phyloP scores from a whole-genome alignment of 2,888 invertebrate species.

The Caenorhabditis wallacei region DNA sequence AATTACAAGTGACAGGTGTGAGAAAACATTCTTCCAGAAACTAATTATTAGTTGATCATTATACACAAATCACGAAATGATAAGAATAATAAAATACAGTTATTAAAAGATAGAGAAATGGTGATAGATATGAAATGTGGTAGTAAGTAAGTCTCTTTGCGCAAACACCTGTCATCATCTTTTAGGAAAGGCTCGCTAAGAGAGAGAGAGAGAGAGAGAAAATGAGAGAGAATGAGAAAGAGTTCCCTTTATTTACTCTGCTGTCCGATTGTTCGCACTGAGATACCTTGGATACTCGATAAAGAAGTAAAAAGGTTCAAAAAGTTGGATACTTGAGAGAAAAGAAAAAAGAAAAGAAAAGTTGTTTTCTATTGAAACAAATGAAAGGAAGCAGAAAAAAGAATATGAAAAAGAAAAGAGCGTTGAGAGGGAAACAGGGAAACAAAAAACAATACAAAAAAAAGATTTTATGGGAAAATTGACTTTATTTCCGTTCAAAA shows the following conservation, averaged over 20 bases:
- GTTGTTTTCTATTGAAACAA: slow-evolving; percentile 45
- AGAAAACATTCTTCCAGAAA: slow-evolving; percentile 3
- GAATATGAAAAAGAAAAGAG: neutral
- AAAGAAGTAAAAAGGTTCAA: slow-evolving; percentile 44
- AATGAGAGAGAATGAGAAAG: too few species aligned
- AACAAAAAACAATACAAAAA: slow-evolving; percentile 11
- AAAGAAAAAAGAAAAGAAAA: slow-evolving; percentile 3
- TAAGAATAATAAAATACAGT: slow-evolving; percentile 19
- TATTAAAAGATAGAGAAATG: slow-evolving; percentile 6
- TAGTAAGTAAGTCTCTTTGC: slow-evolving; percentile 51
- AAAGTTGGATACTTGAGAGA: slow-evolving; percentile 48
- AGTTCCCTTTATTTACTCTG: slow-evolving; percentile 47
- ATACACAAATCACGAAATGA: slow-evolving; percentile 43
- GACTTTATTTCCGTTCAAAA: slow-evolving; percentile 24
- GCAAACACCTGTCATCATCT: slow-evolving; percentile 41
- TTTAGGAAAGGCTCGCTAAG: slow-evolving; percentile 38
- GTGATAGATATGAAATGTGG: slow-evolving; percentile 36
- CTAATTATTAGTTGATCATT: slow-evolving; percentile 5
- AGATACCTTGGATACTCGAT: slow-evolving; percentile 45
- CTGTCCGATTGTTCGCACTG: slow-evolving; percentile 57
- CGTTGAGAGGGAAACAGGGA: slow-evolving; percentile 23
- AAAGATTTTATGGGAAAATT: slow-evolving; percentile 31
- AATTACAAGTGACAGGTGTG: slow-evolving; percentile 36
- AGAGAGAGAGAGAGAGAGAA: too few species aligned
- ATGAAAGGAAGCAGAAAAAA: slow-evolving; percentile 11